Percentiles rank a stretch among this genome's conserved stretches.
phyloP scores from a whole-genome alignment of 1,140 invertebrate genomes.

The Halotydeus destructor region DNA sequence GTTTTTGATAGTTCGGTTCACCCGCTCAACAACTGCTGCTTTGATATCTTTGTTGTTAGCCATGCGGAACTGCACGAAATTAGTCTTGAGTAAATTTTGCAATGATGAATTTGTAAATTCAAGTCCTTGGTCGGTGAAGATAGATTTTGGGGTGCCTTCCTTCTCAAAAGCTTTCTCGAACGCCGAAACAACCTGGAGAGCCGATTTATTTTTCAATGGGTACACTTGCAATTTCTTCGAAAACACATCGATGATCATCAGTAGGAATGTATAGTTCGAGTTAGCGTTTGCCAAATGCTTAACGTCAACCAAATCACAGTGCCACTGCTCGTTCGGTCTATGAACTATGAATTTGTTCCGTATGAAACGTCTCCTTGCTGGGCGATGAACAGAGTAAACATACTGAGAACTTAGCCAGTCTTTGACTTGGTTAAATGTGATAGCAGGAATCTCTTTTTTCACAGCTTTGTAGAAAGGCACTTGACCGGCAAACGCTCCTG shows the following conservation, averaged over 20 bases:
- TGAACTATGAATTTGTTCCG: slow-evolving; percentile 8
- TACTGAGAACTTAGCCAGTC: slow-evolving; percentile 14
- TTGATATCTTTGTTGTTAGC: slow-evolving; percentile 20
- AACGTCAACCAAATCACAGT: slow-evolving; percentile 18
- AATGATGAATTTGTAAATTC: slow-evolving; percentile 25
- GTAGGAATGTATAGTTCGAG: slow-evolving; percentile 14
- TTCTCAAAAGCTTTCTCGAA: too few relatives aligned
- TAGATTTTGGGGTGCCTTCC: slow-evolving; percentile 22
- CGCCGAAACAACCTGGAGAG: too few relatives aligned
- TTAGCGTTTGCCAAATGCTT: slow-evolving; percentile 13
- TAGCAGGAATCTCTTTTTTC: not conserved
- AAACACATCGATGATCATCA: slow-evolving; percentile 18
- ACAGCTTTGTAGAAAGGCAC: too few relatives aligned
- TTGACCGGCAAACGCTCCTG: not conserved
- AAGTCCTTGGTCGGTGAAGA: slow-evolving; percentile 26
- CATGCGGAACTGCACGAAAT: slow-evolving; percentile 12
- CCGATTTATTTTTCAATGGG: slow-evolving; percentile 15
- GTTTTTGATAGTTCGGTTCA: slow-evolving; percentile 19
- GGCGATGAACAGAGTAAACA: slow-evolving; percentile 18
- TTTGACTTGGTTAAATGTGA: slow-evolving; percentile 11
- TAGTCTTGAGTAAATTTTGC: slow-evolving; percentile 12
- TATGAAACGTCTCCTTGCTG: slow-evolving; percentile 16
- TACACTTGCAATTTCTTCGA: slow-evolving; percentile 17
- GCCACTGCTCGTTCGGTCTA: slow-evolving; percentile 16
- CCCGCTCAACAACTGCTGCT: slow-evolving; percentile 19